Percentiles rank a stretch among this genome's conserved stretches.
These are phyloP conservation scores for Willowsia nigromaculata DNA, from an alignment of 2,888 invertebrate genomes.

Conservation along the genomic window DNA sequence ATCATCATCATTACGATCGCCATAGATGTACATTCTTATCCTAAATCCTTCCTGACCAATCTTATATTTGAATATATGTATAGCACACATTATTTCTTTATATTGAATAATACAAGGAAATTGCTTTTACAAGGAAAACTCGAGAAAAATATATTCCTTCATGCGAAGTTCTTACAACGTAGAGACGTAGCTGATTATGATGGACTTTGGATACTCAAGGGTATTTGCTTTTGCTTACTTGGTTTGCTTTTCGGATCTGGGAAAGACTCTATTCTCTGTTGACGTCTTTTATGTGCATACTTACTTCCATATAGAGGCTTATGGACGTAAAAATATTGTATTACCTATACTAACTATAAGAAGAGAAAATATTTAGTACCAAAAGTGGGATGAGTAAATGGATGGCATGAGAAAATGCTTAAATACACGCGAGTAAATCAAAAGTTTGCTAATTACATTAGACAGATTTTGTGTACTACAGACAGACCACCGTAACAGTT, in stretches of 20 bases:
- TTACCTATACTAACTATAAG: too few species aligned
- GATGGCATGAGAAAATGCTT: background rate
- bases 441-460: conserved; percentile 60
- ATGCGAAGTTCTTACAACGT: too few species aligned
- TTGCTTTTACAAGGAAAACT: background rate
- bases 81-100: background rate
- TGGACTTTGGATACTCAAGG: background rate
- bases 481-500: background rate
- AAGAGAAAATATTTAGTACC: background rate
- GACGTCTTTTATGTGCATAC: background rate
- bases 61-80: background rate
- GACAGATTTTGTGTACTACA: conserved; percentile 47
- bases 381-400: background rate
- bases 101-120: background rate
- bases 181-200: background rate
- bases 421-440: conserved; percentile 44
- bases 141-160: background rate
- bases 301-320: background rate
- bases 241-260: background rate
- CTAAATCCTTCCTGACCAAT: background rate
- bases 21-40: background rate
- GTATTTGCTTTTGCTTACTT: background rate
- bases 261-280: background rate
- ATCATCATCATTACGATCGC: background rate
- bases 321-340: too few species aligned